Evolutionary conservation across 2,797 vertebrate species (phyloP).

Genomic region (Paedocypris micromegethes): DNA sequence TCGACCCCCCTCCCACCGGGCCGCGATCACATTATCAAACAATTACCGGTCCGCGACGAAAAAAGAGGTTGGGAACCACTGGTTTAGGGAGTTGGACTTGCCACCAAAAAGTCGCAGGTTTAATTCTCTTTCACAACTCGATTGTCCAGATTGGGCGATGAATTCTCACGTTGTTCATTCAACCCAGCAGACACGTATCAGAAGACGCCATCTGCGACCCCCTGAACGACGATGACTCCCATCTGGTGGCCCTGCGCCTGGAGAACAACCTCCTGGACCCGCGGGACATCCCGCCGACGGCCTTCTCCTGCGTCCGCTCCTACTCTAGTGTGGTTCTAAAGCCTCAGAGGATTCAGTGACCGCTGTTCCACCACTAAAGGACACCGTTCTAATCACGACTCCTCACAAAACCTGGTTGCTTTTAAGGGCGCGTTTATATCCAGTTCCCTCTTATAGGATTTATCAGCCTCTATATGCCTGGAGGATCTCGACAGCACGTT

Average conservation of each 20-base stretch:
- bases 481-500: background rate
- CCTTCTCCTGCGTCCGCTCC: conserved; percentile 86
- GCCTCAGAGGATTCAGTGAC: conserved; percentile 77
- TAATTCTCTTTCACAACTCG: no score
- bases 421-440: background rate
- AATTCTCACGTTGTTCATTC: no score
- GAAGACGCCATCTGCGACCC: conserved; percentile 81
- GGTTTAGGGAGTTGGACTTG: no score
- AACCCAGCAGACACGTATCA: conserved; percentile 71
- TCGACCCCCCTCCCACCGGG: no score
- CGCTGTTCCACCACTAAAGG: background rate
- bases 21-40: no score
- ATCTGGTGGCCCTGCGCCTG: conserved; percentile 81
- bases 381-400: conserved; percentile 4
- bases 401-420: background rate
- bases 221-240: conserved; percentile 71
- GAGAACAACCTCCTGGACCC: conserved; percentile 89
- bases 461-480: background rate
- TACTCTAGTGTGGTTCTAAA: conserved; percentile 85
- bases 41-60: no score
- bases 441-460: background rate
- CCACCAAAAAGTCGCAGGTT: no score
- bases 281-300: conserved; percentile 73
- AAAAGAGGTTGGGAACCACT: no score
- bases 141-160: no score